Base-by-base conservation (phyloP, 2,113 vertebrate genomes). In the Aspidoscelis tigris region DNA sequence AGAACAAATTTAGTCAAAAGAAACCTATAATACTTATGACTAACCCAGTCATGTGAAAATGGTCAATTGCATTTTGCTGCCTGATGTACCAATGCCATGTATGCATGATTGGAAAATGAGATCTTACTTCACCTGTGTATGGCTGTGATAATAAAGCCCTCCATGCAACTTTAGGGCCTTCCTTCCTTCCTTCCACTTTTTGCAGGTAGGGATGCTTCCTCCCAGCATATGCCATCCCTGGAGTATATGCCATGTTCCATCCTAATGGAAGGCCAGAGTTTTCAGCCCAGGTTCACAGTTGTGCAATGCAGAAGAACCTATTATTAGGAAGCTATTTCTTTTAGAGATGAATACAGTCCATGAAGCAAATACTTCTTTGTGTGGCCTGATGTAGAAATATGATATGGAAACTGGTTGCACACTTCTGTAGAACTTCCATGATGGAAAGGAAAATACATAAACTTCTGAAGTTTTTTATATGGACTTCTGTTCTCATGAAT, bases 291-390 rank as follows among this genome's bases (percentile, higher is more conserved):
- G 53, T n/a, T 64, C 39, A 73, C n/a, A 64, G 9, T 82, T 82
- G 71, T 75, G 81, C 71, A 82, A 82, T 65, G 16, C 41, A 44
- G 43, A 82, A 64, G 24, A 61, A 61, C 58, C 58, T 61, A 61
- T 75, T 82, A 8, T 74, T 47, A 50, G 11, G 43, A 79, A 65
- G 74, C 11, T 39, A 22, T 53, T 78, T 70, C 33, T 22, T 73
- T n/a, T 41, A 18, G 21, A 53, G 69, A 78, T 61, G 78, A 64
- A 84, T 47, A 1, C 41, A 61, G 18, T n/a, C 12, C 58, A 33
- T 74, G 43, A 74, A 85, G 43, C 58, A 79, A 24, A 69, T 69
- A 55, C 33, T 53, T 47, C 21, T 85, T 66, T 80, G 43, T 64
- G 47, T 68, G 71, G 43, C 69, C 58, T 20, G 43, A 33, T 7